Conservation (phyloP, 2,113 vertebrate species). For the Passerina amoena region DNA sequence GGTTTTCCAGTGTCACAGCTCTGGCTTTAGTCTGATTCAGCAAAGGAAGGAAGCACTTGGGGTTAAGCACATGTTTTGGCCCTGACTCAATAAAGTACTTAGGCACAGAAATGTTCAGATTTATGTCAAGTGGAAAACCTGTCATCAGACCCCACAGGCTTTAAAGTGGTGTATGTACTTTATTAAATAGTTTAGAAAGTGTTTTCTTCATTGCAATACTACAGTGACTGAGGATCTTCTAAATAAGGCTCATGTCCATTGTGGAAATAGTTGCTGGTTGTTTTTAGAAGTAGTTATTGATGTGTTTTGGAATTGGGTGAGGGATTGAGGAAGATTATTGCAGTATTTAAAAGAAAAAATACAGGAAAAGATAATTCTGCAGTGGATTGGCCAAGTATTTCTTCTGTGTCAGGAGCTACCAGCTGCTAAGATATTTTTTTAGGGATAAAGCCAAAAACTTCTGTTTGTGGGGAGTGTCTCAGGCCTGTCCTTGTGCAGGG, state of each 20-base stretch:
- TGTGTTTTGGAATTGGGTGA: neutral
- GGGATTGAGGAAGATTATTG: neutral
- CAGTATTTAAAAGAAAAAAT: neutral
- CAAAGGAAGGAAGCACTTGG: neutral
- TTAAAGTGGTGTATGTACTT: neutral
- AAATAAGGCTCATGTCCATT: neutral
- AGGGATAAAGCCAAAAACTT: neutral
- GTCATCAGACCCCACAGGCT: fast-evolving
- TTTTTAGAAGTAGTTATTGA: neutral
- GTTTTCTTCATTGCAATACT: neutral
- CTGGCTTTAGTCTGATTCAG: constrained; percentile 21
- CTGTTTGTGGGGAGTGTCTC: neutral
- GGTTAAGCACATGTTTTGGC: neutral
- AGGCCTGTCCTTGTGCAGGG: neutral
- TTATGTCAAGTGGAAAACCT: neutral
- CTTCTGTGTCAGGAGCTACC: neutral
- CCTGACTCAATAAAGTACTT: neutral
- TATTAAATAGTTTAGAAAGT: neutral
- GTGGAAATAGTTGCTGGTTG: neutral
- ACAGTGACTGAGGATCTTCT: neutral
- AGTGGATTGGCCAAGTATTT: neutral
- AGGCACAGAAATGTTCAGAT: neutral
- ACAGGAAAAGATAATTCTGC: neutral
- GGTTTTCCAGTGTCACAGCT: neutral
- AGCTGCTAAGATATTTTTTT: neutral